A percentile compares a stretch with the other conserved stretches of the same genome.
phyloP scores from a whole-genome alignment of 2,888 invertebrate genomes.

The Polia nebulosa region DNA sequence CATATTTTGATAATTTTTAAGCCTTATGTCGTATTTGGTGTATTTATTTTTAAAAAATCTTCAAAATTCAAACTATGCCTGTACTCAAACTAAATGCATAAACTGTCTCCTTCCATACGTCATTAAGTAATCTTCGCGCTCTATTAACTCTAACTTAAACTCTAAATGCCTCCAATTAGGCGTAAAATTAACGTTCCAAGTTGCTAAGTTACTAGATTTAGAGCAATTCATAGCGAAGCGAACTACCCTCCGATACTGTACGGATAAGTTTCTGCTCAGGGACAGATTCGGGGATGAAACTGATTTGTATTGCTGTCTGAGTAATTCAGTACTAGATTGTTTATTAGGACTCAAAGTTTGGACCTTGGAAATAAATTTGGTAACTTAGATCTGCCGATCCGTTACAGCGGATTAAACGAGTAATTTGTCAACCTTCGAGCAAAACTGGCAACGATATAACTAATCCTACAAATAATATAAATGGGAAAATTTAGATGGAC shows the following conservation, averaged over 20 bases:
- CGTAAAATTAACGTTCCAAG: constrained; percentile 59
- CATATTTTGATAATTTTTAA: no score
- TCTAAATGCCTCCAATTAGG: constrained; percentile 64
- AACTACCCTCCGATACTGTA: constrained; percentile 50
- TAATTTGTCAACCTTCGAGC: background rate
- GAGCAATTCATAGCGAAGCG: constrained; percentile 56
- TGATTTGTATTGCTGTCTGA: constrained; percentile 47
- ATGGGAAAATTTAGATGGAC: no score
- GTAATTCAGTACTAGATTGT: constrained; percentile 33
- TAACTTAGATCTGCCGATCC: constrained; percentile 22
- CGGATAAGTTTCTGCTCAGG: constrained; percentile 44
- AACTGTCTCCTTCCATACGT: constrained; percentile 31
- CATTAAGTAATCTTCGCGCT: constrained; percentile 50
- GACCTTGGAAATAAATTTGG: background rate
- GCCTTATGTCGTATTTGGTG: no score
- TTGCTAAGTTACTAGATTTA: constrained; percentile 59
- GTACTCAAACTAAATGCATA: constrained; percentile 1
- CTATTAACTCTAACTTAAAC: constrained; percentile 55
- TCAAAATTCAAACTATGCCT: no score
- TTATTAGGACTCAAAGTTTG: constrained; percentile 28
- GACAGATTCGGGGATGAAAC: constrained; percentile 32
- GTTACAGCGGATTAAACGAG: constrained; percentile 3
- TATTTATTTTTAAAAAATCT: no score
- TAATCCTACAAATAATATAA: no score
- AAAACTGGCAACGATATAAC: background rate